phyloP scores from a whole-genome alignment of 2,888 invertebrate genomes.

The Brassicogethes aeneus region DNA sequence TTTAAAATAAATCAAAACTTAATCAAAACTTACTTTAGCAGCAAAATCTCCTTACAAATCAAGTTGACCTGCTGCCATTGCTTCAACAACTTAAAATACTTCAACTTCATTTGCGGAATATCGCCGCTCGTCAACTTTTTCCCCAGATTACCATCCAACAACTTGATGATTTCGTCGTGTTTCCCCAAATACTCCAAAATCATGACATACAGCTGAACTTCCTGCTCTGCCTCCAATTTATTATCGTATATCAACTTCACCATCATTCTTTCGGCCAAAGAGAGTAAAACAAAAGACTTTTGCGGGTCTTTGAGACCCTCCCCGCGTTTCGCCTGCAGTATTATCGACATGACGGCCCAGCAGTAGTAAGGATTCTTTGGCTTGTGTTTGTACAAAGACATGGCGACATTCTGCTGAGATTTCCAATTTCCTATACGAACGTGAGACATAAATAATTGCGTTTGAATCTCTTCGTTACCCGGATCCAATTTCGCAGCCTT shows the following conservation, averaged over 20 bases:
- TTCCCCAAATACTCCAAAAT: conserved; percentile 75
- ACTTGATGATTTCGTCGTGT: conserved; percentile 68
- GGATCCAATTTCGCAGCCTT: conserved; percentile 80
- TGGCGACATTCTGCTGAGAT: conserved; percentile 82
- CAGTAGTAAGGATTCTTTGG: conserved; percentile 95
- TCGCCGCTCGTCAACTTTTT: conserved; percentile 59
- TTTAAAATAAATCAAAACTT: background rate
- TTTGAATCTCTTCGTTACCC: conserved; percentile 82
- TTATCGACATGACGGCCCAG: conserved; percentile 96
- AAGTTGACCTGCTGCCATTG: conserved; percentile 68
- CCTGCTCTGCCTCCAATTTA: conserved; percentile 89
- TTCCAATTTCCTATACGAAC: conserved; percentile 85
- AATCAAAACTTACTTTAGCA: conserved; percentile 53
- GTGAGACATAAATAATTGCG: conserved; percentile 93
- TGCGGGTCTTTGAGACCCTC: conserved; percentile 44
- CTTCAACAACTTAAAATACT: conserved; percentile 61
- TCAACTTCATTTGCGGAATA: conserved; percentile 60
- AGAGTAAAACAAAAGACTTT: conserved; percentile 63
- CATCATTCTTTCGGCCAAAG: conserved; percentile 90
- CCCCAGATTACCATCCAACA: conserved; percentile 72
- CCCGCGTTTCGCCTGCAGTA: conserved; percentile 59
- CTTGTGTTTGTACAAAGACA: conserved; percentile 82
- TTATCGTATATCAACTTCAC: conserved; percentile 79
- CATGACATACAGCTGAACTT: conserved; percentile 83
- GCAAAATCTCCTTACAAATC: conserved; percentile 63